Base-by-base conservation (phyloP, 1,140 invertebrate species). In the Phenacoccus solenopsis region DNA sequence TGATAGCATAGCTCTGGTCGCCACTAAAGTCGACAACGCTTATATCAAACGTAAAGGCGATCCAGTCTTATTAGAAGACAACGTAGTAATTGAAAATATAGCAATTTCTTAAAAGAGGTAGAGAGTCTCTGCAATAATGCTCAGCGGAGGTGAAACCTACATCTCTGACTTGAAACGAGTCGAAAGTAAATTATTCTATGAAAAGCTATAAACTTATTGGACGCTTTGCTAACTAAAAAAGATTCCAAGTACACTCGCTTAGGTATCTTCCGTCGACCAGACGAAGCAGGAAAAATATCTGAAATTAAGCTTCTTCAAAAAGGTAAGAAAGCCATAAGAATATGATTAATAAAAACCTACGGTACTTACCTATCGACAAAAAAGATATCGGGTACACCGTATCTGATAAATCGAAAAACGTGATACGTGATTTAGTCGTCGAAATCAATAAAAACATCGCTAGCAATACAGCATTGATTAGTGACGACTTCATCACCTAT, bases 21-120 rank as follows among this genome's bases (percentile, higher is more conserved):
- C 69, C 1, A 70, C 74, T 12, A 75, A 75, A 68, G 73, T 73
- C 2, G 70, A 72, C 13, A 74, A 69, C 35, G 13, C 35, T 16
- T 32, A 25, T 7, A n/a, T 21, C 21, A 3, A 3, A 10, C 21
- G 38, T n/a, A n/a, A 49, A 22, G 22, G 3, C 4, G 59, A 64
- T 4, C 20, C 20, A 1, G 27, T 38, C 25, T 5, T 32, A 1
- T 20, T 69, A 24, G 1, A 10, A 1, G 68, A 69, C 20, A 27
- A 38, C 38, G 20, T 10, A 5, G 32, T 69, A 1, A 56, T 69
- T 12, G 68, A 38, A 22, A 24, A 25, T 25, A 56, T 69, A 2
- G 68, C 30, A 38, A 28, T 1, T 69, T 38, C 25, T 49, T 69
- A 3, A 3, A 3, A 4, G 4, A 38, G 1, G 24, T 38, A 38